A percentile compares a stretch with the other conserved stretches of the same genome.
phyloP scores from a whole-genome alignment of 2,113 vertebrate genomes.

The Nettapus auritus region DNA sequence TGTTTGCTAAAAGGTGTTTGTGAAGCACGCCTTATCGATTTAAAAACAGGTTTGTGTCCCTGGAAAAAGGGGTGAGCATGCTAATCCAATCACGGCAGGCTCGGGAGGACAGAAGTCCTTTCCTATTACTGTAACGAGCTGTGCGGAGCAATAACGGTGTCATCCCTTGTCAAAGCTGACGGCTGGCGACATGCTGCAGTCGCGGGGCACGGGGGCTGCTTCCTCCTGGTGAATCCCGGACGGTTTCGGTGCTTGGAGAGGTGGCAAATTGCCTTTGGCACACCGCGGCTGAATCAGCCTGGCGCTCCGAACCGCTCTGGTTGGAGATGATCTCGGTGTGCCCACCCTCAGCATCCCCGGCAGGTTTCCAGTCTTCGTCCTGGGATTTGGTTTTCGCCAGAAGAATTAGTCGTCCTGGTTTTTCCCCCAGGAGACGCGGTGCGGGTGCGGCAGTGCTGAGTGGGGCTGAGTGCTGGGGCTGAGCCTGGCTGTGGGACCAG shows the following conservation, averaged over 20 bases:
- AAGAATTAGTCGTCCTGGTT: neutral
- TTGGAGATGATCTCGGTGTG: fast-evolving
- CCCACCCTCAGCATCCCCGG: neutral
- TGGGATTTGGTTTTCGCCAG: neutral
- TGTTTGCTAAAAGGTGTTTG: neutral
- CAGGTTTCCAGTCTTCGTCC: neutral
- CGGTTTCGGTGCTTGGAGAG: neutral
- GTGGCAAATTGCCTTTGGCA: fast-evolving
- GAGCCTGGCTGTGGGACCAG: neutral
- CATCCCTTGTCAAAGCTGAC: constrained; percentile 21
- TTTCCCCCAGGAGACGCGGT: too few relatives aligned
- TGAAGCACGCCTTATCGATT: neutral
- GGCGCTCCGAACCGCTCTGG: neutral
- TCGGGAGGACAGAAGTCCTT: constrained; percentile 26
- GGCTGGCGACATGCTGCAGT: neutral
- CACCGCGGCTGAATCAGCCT: fast-evolving
- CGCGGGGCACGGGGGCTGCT: neutral
- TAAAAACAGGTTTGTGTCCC: neutral
- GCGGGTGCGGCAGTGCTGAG: neutral
- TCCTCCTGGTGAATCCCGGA: neutral
- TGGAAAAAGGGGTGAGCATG: constrained; percentile 23
- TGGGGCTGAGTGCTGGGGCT: fast-evolving
- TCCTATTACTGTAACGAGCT: constrained; percentile 24
- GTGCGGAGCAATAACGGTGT: constrained; percentile 17
- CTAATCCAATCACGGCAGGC: neutral